Base-by-base conservation (phyloP, 2,113 vertebrate species). In the Phaetusa simplex region DNA sequence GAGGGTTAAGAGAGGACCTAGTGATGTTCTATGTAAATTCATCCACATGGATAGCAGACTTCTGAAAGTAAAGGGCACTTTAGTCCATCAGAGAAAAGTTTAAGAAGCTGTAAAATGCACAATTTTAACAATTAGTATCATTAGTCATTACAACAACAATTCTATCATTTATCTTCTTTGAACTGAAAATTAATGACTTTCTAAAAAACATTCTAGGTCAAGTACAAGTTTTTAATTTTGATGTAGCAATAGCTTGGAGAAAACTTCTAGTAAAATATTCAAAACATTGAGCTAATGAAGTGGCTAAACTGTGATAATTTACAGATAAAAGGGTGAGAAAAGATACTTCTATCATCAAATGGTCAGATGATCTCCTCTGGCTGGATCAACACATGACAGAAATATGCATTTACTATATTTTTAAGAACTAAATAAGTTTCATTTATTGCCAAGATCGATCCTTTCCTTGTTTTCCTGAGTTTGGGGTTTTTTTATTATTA, bases 161-260 rank as follows among this genome's bases (percentile, higher is more conserved):
- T 59, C 50, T 19, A 65, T 67, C 18, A 81, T 88, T 93, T 93
- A 20, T 93, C 82, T 73, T 55, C 50, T 95, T 93, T 52, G 21
- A 71, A 76, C 18, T 78, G 30, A 88, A 95, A 84, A 92, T 82
- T 88, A 93, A 97, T 93, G 22, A 76, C 59, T 84, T 95, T 67
- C 52, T 82, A 84, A 90, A 93, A 86, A 76, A 43, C 26, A n/a
- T 66, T 84, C 29, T 79, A 69, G 72, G 59, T 88, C 72, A 97
- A 94, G 52, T 34, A 30, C 42, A 52, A 82, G 45, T 30, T 93
- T 86, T 95, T 82, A 66, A 86, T 86, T 94, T 95, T 90, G 55
- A 38, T 65, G 61, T 24, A 69, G 40, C 5, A 90, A 86, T 88
- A 74, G 55, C 61, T 91, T 22, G 34, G 47, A 92, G 73, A 91